Evolutionary conservation across 92 coral and sea anemone species (phyloP).

Genomic region (Pocillopora grandis): DNA sequence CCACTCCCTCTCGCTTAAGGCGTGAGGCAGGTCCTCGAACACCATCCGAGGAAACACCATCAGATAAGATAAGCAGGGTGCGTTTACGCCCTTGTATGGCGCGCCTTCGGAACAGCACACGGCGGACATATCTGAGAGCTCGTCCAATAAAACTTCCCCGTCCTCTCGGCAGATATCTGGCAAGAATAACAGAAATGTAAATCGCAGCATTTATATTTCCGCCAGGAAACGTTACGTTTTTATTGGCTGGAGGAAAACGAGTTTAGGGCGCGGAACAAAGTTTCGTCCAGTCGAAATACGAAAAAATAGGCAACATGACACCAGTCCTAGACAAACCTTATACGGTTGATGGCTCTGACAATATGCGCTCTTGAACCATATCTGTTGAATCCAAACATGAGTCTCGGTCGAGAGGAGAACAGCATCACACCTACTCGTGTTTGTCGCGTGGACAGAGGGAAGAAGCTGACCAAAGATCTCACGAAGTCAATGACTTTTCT

Average conservation of each 20-base stretch:
- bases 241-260: neutral
- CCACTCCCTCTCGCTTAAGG: constrained; percentile 52
- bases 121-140: constrained; percentile 47
- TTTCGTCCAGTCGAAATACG: too few species aligned
- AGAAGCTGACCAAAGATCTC: constrained; percentile 66
- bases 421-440: constrained; percentile 75
- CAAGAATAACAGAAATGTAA: neutral
- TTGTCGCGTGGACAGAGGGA: constrained; percentile 59
- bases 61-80: constrained; percentile 61
- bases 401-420: constrained; percentile 46
- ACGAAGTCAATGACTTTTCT: constrained; percentile 57
- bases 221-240: neutral
- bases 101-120: constrained; percentile 47
- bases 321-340: constrained; percentile 17
- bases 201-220: neutral
- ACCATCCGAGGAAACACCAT: constrained; percentile 68
- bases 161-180: constrained; percentile 25
- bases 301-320: neutral
- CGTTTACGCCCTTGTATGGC: constrained; percentile 61
- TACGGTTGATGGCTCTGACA: constrained; percentile 47
- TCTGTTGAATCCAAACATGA: constrained; percentile 62
- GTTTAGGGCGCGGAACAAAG: too few species aligned
- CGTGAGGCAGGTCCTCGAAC: constrained; percentile 53
- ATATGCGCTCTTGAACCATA: constrained; percentile 47
- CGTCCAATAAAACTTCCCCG: constrained; percentile 56